These are phyloP conservation scores for Geococcyx californianus DNA, from an alignment of 2,113 vertebrate species.

Conservation along the genomic window DNA sequence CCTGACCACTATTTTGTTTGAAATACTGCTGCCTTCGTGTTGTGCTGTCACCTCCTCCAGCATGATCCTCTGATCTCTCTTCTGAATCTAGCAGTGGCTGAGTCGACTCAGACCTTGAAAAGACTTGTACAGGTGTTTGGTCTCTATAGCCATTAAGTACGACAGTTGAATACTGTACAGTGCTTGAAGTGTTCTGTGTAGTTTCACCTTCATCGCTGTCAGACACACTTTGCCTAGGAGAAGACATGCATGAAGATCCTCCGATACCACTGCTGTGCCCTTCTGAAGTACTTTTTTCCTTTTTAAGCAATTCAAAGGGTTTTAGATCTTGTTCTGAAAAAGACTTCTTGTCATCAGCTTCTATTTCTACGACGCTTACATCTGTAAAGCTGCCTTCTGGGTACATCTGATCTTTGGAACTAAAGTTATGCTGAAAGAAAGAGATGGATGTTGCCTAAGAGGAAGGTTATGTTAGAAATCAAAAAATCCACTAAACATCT, in stretches of 20 bases:
- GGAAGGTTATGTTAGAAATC: not conserved
- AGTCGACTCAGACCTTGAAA: conserved; percentile 93
- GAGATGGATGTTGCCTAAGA: not conserved
- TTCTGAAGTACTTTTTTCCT: conserved; percentile 90
- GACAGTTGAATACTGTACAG: conserved; percentile 94
- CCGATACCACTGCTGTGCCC: conserved; percentile 98
- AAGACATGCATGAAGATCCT: conserved; percentile 96
- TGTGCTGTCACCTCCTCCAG: conserved; percentile 50
- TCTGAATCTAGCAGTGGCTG: conserved; percentile 93
- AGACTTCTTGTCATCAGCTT: conserved; percentile 81
- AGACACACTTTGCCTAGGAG: conserved; percentile 92
- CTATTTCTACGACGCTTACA: conserved; percentile 90
- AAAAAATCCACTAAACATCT: not conserved
- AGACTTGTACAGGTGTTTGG: conserved; percentile 86
- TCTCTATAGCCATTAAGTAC: conserved; percentile 91
- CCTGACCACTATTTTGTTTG: conserved; percentile 73
- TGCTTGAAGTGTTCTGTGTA: conserved; percentile 89
- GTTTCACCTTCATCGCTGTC: conserved; percentile 90
- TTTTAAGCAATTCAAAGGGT: conserved; percentile 84
- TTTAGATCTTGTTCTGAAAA: conserved; percentile 88
- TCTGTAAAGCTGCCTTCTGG: conserved; percentile 85
- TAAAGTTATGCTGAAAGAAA: conserved; percentile 80
- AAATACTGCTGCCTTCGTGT: conserved; percentile 74
- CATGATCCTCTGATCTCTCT: conserved; percentile 82
- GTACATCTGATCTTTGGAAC: conserved; percentile 80